phyloP scores from a whole-genome alignment of 2,888 invertebrate genomes.

The Rhogogaster chlorosoma region DNA sequence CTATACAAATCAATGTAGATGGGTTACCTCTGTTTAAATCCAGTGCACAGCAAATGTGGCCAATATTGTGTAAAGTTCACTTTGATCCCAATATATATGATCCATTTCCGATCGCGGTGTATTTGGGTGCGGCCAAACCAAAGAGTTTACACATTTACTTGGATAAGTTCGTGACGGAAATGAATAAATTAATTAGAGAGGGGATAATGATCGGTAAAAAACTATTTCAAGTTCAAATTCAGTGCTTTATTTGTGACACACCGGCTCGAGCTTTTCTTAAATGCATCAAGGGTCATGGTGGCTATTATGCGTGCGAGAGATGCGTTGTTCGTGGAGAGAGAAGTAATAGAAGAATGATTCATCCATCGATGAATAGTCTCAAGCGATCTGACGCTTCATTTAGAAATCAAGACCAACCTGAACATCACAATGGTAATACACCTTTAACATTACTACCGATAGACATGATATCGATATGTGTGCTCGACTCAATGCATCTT shows the following conservation, averaged over 20 bases:
- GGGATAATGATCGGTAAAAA: constrained; percentile 36
- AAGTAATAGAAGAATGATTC: constrained; percentile 25
- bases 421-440: constrained; percentile 53
- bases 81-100: not conserved
- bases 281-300: constrained; percentile 52
- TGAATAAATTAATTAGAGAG: constrained; percentile 46
- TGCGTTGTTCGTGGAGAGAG: constrained; percentile 36
- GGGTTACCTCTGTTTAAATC: too few species aligned
- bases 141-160: constrained; percentile 43
- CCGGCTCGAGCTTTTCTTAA: constrained; percentile 54
- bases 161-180: constrained; percentile 53
- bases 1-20: constrained; percentile 19
- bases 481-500: constrained; percentile 56
- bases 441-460: constrained; percentile 51
- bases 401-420: constrained; percentile 50
- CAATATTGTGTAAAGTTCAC: constrained; percentile 2
- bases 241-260: constrained; percentile 54
- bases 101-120: constrained; percentile 29
- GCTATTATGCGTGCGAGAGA: too few species aligned
- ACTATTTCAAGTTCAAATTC: constrained; percentile 38
- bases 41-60: constrained; percentile 14
- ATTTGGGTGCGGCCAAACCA: constrained; percentile 55
- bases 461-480: constrained; percentile 49
- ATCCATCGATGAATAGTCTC: constrained; percentile 8
- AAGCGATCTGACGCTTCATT: constrained; percentile 53